Conservation (phyloP, 2,113 vertebrate genomes). For the Amblyopsis rosae region DNA sequence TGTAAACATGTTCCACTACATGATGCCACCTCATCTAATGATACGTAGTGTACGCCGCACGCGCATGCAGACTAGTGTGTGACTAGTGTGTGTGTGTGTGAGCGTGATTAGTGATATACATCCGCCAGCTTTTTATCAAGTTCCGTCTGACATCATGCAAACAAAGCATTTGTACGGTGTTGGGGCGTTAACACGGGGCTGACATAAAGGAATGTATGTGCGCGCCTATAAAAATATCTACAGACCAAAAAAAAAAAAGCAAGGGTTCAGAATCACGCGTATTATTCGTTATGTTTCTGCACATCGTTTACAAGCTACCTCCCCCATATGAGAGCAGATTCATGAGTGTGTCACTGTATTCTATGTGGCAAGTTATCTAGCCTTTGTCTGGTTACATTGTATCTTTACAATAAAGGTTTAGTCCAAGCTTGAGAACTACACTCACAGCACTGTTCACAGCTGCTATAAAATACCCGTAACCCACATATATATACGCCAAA, state of each 20-base stretch:
- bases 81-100: not conserved
- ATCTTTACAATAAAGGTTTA: too few species aligned
- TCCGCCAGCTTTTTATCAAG: constrained; percentile 15
- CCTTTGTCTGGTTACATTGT: too few species aligned
- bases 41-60: too few species aligned
- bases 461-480: constrained; percentile 21
- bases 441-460: constrained; percentile 17
- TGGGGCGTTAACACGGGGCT: not conserved
- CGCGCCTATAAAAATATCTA: constrained; percentile 12
- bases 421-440: constrained; percentile 3
- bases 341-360: too few species aligned
- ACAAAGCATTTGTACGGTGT: constrained; percentile 4
- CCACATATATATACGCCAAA: not conserved
- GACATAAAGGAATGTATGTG: not conserved
- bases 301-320: constrained; percentile 21
- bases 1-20: constrained; percentile 38
- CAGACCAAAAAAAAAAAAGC: constrained; percentile 39
- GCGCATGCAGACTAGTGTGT: not conserved
- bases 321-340: constrained; percentile 25
- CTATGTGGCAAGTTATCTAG: too few species aligned
- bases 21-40: not conserved
- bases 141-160: constrained; percentile 15
- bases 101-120: constrained; percentile 1
- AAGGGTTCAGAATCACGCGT: constrained; percentile 5
- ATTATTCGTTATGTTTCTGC: constrained; percentile 33